These are phyloP conservation scores for Brevimyrus niger DNA, from an alignment of 2,113 vertebrate genomes.

Conservation along the genomic window DNA sequence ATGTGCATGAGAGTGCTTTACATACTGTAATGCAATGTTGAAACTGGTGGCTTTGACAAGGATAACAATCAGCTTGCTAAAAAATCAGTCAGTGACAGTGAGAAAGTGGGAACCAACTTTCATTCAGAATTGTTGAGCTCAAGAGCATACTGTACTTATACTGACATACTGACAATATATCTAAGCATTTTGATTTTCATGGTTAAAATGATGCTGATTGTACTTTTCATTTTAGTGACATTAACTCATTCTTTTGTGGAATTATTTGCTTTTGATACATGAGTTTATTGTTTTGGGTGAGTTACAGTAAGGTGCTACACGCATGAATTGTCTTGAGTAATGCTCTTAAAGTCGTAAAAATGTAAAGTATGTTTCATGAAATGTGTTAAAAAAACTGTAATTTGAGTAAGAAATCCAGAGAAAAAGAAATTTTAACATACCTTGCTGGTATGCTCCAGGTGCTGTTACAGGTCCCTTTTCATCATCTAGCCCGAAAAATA, in stretches of 20 bases:
- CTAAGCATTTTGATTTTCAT: not conserved
- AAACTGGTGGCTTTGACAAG: not conserved
- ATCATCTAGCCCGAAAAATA: not conserved
- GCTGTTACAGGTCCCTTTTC: constrained; percentile 66
- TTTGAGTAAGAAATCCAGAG: not conserved
- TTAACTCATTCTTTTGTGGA: not conserved
- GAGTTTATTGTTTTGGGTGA: not conserved
- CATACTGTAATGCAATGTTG: not conserved
- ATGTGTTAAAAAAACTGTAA: not conserved
- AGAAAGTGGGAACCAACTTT: not conserved
- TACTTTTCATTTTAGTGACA: not conserved
- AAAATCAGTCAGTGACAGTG: not conserved
- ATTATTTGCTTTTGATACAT: not conserved
- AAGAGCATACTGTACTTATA: not conserved
- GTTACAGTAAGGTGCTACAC: not conserved
- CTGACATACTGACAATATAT: not conserved
- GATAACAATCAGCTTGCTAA: not conserved
- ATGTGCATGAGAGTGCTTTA: not conserved
- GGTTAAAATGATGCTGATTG: no score
- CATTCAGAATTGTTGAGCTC: not conserved
- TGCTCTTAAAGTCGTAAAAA: not conserved
- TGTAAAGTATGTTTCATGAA: not conserved
- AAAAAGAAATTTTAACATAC: constrained; percentile 52
- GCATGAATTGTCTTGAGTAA: not conserved
- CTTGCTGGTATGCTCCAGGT: constrained; percentile 82